Percentiles rank a stretch among this genome's conserved stretches.
Conservation (phyloP, 2,113 vertebrate species). For the Petrocephalus zakoni region DNA sequence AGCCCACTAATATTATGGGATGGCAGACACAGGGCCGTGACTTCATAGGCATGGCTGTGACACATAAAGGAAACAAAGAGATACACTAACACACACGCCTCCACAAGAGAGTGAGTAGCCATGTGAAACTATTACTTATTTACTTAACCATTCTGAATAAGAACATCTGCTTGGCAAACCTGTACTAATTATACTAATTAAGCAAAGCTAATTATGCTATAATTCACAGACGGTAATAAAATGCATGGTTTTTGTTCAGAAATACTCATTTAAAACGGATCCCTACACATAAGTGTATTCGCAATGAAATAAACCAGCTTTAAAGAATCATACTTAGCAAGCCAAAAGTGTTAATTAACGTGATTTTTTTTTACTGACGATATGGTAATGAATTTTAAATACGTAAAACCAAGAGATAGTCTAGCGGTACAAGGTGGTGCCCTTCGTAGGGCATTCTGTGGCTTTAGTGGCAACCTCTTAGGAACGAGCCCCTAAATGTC, state of each 20-base stretch:
- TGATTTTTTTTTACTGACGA: background rate
- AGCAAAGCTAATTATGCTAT: background rate
- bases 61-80: background rate
- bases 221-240: background rate
- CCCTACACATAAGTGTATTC: background rate
- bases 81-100: no score
- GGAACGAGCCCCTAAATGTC: background rate
- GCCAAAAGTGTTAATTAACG: background rate
- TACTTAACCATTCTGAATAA: background rate
- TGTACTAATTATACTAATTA: conserved; percentile 11
- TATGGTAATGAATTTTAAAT: background rate
- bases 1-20: conserved; percentile 30
- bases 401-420: background rate
- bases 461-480: background rate
- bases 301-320: background rate
- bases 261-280: background rate
- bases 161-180: conserved; percentile 1
- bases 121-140: background rate
- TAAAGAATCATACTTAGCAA: background rate
- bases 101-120: background rate
- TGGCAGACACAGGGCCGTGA: background rate
- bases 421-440: no score
- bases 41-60: background rate
- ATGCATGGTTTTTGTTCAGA: background rate
- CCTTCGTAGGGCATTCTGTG: background rate